Percentiles rank a stretch among this genome's conserved stretches.
These are phyloP conservation scores for Aradus depressus DNA, from an alignment of 2,888 invertebrate genomes.

Conservation along the genomic window DNA sequence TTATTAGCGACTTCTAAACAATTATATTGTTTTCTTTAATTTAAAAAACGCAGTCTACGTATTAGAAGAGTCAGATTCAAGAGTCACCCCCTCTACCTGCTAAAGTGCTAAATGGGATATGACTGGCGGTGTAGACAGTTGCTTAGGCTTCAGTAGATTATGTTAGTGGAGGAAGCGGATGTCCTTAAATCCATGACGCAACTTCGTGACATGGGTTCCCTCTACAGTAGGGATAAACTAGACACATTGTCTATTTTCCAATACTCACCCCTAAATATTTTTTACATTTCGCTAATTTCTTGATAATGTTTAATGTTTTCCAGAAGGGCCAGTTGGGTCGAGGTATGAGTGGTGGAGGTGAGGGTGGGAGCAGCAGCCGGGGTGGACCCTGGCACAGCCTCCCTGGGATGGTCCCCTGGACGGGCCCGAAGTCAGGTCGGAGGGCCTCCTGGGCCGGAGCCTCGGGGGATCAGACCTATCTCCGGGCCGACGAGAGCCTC, in stretches of 20 bases:
- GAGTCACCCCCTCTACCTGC: too few species aligned
- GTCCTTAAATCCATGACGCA: too few species aligned
- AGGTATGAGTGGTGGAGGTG: slow-evolving; percentile 32
- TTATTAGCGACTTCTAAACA: too few species aligned
- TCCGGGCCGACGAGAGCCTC: slow-evolving; percentile 83
- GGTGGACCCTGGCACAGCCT: slow-evolving; percentile 55
- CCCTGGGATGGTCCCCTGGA: slow-evolving; percentile 63
- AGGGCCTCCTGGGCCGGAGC: slow-evolving; percentile 89
- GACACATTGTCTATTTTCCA: not conserved
- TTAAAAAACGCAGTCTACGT: too few species aligned
- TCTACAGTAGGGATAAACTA: too few species aligned
- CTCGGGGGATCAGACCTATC: slow-evolving; percentile 90
- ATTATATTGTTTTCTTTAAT: too few species aligned
- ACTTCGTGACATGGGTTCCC: too few species aligned
- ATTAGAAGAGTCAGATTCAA: too few species aligned
- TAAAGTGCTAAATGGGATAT: too few species aligned
- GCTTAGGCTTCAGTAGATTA: too few species aligned
- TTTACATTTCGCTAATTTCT: not conserved
- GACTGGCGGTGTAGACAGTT: too few species aligned
- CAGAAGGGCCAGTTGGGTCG: slow-evolving; percentile 24
- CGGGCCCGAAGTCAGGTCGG: slow-evolving; percentile 76
- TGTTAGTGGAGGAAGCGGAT: too few species aligned
- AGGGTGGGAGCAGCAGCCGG: slow-evolving; percentile 34
- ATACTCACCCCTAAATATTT: not conserved
- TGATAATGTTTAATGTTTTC: not conserved